Conservation (phyloP, 2,113 vertebrate genomes). For the Raja brachyura region DNA sequence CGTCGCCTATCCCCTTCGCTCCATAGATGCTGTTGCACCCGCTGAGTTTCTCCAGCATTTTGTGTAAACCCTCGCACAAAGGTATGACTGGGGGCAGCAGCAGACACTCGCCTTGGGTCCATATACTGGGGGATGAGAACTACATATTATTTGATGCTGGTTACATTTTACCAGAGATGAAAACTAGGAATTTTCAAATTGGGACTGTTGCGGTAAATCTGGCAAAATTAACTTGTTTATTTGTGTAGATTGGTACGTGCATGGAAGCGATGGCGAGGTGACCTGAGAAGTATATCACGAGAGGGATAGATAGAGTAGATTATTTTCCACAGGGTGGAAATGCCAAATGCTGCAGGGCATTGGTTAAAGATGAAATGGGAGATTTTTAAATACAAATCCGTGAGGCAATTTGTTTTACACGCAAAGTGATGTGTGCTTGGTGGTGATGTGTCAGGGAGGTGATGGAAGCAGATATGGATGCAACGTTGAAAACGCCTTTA, state of each 20-base stretch:
- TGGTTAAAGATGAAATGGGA: no score
- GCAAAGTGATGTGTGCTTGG: neutral
- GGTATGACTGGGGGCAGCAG: no score
- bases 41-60: no score
- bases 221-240: neutral
- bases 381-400: no score
- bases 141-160: neutral
- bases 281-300: neutral
- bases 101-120: neutral
- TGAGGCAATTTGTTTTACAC: neutral
- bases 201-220: neutral
- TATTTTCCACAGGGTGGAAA: no score
- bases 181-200: neutral
- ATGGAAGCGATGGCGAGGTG: neutral
- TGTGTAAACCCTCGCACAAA: no score
- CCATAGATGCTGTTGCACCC: no score
- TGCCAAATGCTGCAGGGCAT: no score
- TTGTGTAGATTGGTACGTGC: neutral
- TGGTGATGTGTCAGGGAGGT: neutral
- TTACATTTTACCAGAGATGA: no score
- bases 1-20: no score
- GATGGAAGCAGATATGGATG: neutral
- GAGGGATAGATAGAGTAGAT: no score
- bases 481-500: neutral
- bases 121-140: neutral